These are phyloP conservation scores for Amblyornis subalaris DNA, from an alignment of 2,113 vertebrate species.

Conservation along the genomic window DNA sequence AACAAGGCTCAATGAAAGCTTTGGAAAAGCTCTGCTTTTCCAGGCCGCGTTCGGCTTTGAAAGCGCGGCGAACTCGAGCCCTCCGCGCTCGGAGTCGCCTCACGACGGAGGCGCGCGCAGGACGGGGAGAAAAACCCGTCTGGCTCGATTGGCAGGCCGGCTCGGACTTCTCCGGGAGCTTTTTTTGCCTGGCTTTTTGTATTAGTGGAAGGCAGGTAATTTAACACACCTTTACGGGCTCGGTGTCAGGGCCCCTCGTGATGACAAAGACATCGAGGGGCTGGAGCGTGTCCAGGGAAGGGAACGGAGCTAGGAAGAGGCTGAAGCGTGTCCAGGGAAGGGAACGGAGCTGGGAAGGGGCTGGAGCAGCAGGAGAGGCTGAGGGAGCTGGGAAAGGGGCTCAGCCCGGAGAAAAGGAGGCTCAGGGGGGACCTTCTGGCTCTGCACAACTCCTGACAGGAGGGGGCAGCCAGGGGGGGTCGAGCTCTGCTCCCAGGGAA, in stretches of 20 bases:
- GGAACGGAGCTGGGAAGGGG: accelerated
- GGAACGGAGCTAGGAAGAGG: neutral
- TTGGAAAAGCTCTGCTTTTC: conserved; percentile 17
- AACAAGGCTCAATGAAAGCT: conserved; percentile 34
- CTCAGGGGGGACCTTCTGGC: neutral
- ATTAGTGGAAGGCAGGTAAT: neutral
- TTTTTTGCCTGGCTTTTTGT: neutral
- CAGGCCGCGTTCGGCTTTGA: neutral
- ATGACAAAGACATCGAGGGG: neutral
- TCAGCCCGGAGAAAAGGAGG: neutral
- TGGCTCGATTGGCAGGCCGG: conserved; percentile 26
- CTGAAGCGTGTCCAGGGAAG: accelerated
- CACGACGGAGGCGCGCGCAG: neutral
- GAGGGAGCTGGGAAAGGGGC: neutral
- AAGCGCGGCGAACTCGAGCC: neutral
- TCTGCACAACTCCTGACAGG: neutral
- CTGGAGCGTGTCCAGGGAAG: neutral
- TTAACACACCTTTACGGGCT: neutral
- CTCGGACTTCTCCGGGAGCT: neutral
- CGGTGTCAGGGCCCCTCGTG: neutral
- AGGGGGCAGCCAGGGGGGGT: accelerated
- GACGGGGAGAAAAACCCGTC: neutral
- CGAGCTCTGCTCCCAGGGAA: neutral
- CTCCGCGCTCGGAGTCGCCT: neutral
- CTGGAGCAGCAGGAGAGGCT: neutral